Evolutionary conservation across 2,888 invertebrate genomes (phyloP).

Genomic region (Drosophila differens): DNA sequence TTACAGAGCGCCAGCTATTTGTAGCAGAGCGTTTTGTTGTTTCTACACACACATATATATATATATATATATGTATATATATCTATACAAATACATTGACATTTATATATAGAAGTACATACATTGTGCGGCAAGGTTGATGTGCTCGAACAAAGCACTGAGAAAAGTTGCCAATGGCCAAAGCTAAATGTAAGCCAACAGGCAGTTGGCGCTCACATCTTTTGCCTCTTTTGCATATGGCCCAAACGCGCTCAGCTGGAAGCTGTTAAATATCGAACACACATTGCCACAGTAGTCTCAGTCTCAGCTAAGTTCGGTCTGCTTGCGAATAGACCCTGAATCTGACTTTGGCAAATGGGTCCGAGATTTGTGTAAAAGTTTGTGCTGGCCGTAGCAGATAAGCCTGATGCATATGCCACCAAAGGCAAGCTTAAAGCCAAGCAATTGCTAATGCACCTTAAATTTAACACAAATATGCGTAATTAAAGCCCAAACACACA

Average conservation of each 20-base stretch:
- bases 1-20: constrained; percentile 68
- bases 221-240: constrained; percentile 58
- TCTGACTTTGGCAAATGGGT: constrained; percentile 66
- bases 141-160: constrained; percentile 55
- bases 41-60: constrained; percentile 24
- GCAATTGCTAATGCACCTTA: constrained; percentile 30
- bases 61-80: background rate
- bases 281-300: constrained; percentile 45
- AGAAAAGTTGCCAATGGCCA: constrained; percentile 66
- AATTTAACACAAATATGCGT: constrained; percentile 20
- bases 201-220: constrained; percentile 55
- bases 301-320: constrained; percentile 6
- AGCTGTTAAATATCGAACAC: constrained; percentile 78
- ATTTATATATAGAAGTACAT: background rate
- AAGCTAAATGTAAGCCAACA: constrained; percentile 67
- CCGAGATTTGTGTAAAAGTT: constrained; percentile 71
- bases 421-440: constrained; percentile 30
- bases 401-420: constrained; percentile 67
- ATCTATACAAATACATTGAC: background rate
- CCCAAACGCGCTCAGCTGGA: constrained; percentile 60
- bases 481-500: constrained; percentile 10
- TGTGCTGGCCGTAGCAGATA: constrained; percentile 59
- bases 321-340: constrained; percentile 26
- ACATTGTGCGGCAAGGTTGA: constrained; percentile 43
- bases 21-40: constrained; percentile 50